These are phyloP conservation scores for Anas platyrhynchos DNA, from an alignment of 2,113 vertebrate genomes.

Conservation along the genomic window DNA sequence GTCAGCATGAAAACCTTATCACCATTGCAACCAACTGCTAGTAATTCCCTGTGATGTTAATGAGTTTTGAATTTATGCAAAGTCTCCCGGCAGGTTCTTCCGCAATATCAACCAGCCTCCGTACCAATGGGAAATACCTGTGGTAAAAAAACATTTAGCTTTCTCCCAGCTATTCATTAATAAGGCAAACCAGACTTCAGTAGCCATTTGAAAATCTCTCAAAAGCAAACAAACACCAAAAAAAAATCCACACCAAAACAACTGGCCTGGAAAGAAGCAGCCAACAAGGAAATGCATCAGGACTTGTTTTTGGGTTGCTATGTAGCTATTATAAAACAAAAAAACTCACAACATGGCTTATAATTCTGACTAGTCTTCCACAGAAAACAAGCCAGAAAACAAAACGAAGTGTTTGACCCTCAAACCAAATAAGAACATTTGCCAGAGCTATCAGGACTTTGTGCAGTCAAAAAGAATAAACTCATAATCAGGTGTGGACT, in stretches of 20 bases:
- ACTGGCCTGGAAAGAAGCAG: neutral
- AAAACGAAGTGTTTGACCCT: neutral
- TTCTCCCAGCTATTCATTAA: neutral
- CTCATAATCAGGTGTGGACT: neutral
- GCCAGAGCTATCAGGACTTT: neutral
- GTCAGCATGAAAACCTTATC: neutral
- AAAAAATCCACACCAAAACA: neutral
- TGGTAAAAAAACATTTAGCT: neutral
- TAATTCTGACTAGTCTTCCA: neutral
- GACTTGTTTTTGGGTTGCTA: neutral
- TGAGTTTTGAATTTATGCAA: slow-evolving; percentile 13
- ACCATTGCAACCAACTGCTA: neutral
- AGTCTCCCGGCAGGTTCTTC: neutral
- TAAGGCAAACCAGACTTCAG: neutral
- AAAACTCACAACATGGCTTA: neutral
- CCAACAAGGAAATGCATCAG: fast-evolving
- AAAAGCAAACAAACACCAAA: neutral
- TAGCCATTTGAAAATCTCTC: neutral
- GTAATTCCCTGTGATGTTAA: slow-evolving; percentile 29
- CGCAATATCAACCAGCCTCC: fast-evolving
- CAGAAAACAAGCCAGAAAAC: neutral
- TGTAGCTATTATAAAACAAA: neutral
- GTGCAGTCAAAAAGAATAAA: neutral
- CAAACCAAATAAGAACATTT: neutral
- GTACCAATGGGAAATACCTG: neutral